phyloP scores from a whole-genome alignment of 2,888 invertebrate genomes.

The Leucozona laternaria region DNA sequence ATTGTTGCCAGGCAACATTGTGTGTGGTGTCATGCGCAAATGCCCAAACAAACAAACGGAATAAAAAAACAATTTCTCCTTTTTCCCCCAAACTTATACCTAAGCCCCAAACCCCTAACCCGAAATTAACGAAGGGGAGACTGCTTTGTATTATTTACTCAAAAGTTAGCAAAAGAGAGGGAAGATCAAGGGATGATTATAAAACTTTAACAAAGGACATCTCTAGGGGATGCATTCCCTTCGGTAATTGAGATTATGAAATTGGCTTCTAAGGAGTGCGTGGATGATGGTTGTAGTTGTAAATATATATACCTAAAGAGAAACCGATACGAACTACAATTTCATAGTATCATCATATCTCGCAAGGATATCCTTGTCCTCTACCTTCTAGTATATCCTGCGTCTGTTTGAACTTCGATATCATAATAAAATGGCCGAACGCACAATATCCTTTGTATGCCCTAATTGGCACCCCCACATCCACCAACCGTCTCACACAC shows the following conservation, averaged over 20 bases:
- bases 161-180: constrained; percentile 34
- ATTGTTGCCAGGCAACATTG: constrained; percentile 74
- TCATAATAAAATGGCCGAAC: constrained; percentile 74
- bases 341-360: constrained; percentile 10
- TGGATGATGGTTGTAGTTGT: not conserved
- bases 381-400: not conserved
- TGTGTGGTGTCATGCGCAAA: constrained; percentile 69
- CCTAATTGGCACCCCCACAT: constrained; percentile 51
- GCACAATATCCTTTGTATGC: constrained; percentile 51
- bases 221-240: constrained; percentile 71
- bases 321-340: constrained; percentile 8
- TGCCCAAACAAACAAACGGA: not conserved
- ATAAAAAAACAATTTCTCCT: constrained; percentile 4
- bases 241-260: constrained; percentile 72
- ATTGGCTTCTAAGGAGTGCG: constrained; percentile 60
- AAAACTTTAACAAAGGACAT: constrained; percentile 68
- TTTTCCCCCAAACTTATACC: not conserved
- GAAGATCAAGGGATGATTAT: constrained; percentile 9
- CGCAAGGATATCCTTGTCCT: not conserved
- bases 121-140: constrained; percentile 32
- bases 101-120: not conserved
- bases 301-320: not conserved
- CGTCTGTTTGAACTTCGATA: constrained; percentile 33
- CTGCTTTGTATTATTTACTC: constrained; percentile 68
- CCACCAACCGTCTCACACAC: constrained; percentile 8